Conservation (phyloP, 2,797 vertebrate genomes). For the Takifugu ocellatus region DNA sequence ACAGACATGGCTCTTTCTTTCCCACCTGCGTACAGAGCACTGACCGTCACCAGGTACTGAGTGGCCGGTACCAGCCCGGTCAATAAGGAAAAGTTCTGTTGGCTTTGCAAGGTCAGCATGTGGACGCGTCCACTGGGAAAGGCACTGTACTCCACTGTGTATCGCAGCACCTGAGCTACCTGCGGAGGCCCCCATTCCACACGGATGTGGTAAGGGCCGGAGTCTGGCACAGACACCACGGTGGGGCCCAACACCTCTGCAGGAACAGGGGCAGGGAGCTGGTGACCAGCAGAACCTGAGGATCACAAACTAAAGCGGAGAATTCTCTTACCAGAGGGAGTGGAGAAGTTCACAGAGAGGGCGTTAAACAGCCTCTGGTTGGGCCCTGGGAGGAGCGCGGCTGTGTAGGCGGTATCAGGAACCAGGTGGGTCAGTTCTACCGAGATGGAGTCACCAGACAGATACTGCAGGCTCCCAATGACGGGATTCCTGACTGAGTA, state of each 20-base stretch:
- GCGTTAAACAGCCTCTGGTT: slow-evolving; percentile 38
- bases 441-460: slow-evolving; percentile 42
- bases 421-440: slow-evolving; percentile 53
- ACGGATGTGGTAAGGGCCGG: slow-evolving; percentile 72
- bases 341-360: slow-evolving; percentile 63
- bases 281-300: slow-evolving; percentile 1
- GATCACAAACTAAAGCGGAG: not conserved
- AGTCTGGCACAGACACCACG: slow-evolving; percentile 78
- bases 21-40: slow-evolving; percentile 76
- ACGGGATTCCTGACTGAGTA: not conserved
- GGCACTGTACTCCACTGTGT: slow-evolving; percentile 79
- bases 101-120: slow-evolving; percentile 61
- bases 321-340: slow-evolving; percentile 62
- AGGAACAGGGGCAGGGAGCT: not conserved
- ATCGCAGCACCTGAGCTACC: slow-evolving; percentile 60
- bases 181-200: slow-evolving; percentile 85
- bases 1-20: slow-evolving; percentile 83
- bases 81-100: slow-evolving; percentile 73
- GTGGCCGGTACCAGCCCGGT: slow-evolving; percentile 76
- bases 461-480: slow-evolving; percentile 8
- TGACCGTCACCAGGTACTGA: slow-evolving; percentile 87
- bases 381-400: slow-evolving; percentile 54
- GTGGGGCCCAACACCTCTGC: slow-evolving; percentile 74
- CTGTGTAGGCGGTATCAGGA: slow-evolving; percentile 65
- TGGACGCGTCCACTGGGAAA: slow-evolving; percentile 68